Evolutionary conservation across 2,888 invertebrate genomes (phyloP).

Genomic region (Diplazon laetatorius): DNA sequence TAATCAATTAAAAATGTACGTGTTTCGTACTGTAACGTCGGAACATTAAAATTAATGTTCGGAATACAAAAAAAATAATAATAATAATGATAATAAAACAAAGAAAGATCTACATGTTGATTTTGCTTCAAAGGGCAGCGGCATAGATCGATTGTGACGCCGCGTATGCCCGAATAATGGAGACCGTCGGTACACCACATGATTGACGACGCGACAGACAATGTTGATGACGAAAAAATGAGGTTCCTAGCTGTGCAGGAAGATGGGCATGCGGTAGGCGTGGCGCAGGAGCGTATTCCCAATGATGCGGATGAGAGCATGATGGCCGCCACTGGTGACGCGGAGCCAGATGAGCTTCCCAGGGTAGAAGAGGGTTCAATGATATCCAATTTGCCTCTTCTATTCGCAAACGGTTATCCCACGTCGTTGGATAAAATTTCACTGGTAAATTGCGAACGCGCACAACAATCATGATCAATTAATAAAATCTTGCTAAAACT

Average conservation of each 20-base stretch:
- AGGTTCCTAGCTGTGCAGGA: slow-evolving; percentile 78
- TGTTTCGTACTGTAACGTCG: too few species aligned
- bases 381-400: slow-evolving; percentile 89
- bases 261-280: slow-evolving; percentile 75
- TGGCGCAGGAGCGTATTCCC: slow-evolving; percentile 74
- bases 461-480: too few species aligned
- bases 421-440: slow-evolving; percentile 87
- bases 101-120: slow-evolving; percentile 3
- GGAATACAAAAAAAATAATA: not conserved
- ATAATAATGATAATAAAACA: too few species aligned
- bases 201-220: slow-evolving; percentile 50
- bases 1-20: too few species aligned
- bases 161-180: not conserved
- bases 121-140: slow-evolving; percentile 29
- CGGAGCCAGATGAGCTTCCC: slow-evolving; percentile 70
- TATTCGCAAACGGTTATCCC: slow-evolving; percentile 89
- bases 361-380: slow-evolving; percentile 82
- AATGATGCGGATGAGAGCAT: slow-evolving; percentile 73
- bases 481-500: too few species aligned
- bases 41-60: too few species aligned
- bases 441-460: slow-evolving; percentile 81
- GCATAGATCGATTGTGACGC: slow-evolving; percentile 22
- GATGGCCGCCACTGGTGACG: slow-evolving; percentile 75
- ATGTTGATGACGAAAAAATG: slow-evolving; percentile 73
- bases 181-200: slow-evolving; percentile 39